These are phyloP conservation scores for Suricata suricatta DNA, from an alignment of 2,113 vertebrate species.

Conservation along the genomic window DNA sequence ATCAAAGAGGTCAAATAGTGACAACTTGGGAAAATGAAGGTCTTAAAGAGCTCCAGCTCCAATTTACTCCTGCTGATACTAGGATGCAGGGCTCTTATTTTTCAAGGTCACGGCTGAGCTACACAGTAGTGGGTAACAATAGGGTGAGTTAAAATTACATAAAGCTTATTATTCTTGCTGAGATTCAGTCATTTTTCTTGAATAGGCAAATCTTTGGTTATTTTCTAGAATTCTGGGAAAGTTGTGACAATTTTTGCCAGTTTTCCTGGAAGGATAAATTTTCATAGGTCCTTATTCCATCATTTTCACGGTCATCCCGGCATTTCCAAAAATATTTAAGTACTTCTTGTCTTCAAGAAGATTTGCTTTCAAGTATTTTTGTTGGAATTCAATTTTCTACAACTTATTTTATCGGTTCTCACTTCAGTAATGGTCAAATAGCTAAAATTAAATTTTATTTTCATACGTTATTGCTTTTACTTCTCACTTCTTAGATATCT, in stretches of 20 bases:
- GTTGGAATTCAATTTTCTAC: conserved; percentile 34
- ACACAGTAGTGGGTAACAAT: background rate
- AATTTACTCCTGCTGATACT: background rate
- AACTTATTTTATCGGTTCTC: conserved; percentile 38
- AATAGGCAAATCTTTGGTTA: background rate
- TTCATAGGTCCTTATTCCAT: background rate
- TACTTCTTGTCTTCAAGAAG: background rate
- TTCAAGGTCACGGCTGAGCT: background rate
- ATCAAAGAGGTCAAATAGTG: background rate
- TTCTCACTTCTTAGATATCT: conserved; percentile 70
- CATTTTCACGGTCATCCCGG: background rate
- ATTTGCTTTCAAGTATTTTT: conserved; percentile 28
- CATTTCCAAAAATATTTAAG: conserved; percentile 2
- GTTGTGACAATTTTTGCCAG: background rate
- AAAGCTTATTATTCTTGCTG: background rate
- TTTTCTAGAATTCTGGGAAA: conserved; percentile 33
- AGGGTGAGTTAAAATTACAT: background rate
- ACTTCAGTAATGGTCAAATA: conserved; percentile 50
- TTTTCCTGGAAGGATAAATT: background rate
- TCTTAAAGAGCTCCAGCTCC: background rate
- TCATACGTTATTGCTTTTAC: conserved; percentile 56
- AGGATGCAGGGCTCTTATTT: background rate
- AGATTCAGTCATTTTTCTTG: background rate
- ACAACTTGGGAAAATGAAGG: background rate
- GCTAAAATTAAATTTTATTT: conserved; percentile 66